Evolutionary conservation across 2,797 vertebrate species (phyloP), one percentile per base, ranked within the genome.

Genomic region (Staurois parvus): DNA sequence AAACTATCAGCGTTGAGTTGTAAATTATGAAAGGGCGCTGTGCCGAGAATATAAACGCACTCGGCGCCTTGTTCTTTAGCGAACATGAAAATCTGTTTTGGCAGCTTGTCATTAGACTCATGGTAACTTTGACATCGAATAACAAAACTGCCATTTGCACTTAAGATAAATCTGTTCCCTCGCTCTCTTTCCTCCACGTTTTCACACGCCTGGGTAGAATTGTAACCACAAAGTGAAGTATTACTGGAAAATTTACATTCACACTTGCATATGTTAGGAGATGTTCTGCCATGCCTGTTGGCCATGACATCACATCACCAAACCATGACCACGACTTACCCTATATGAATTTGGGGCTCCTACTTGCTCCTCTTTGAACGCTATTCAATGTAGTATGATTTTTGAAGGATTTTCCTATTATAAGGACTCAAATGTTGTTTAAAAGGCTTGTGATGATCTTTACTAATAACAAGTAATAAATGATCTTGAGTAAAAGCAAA

Each of bases 1-100:
- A 97, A 98, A 97, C 97, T 97, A 98, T 98, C 97, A 97, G 96
- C 96, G 96, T 97, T 96, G 96, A 97, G 96, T 98, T 98, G 97
- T 99, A 96, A 99, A 99, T 99, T 99, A 99, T 99, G 97, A 97
- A 98, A 97, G 96, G 93, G 95, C 91, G 94, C 91, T 90, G 95
- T 94, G 95, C 95, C 88, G 93, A 92, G 98, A 99, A 99, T 99
- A 97, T 98, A 98, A 99, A 99, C 96, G 95, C 94, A 95, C 92
- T 92, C 24, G 91, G 92, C 93, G 89, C 92, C 89, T 94, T 95
- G 93, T 94, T 95, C 94, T 94, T 94, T 94, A 92, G 92, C 77
- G 88, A 92, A 91, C 91, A 90, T 85, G 93, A 91, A 95, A 96
- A 96, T 96, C 92, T 88, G 91, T 95, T 94, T 91, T 94, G 93